Base-by-base conservation (phyloP, 2,113 vertebrate species). In the Hippoglossus stenolepis region DNA sequence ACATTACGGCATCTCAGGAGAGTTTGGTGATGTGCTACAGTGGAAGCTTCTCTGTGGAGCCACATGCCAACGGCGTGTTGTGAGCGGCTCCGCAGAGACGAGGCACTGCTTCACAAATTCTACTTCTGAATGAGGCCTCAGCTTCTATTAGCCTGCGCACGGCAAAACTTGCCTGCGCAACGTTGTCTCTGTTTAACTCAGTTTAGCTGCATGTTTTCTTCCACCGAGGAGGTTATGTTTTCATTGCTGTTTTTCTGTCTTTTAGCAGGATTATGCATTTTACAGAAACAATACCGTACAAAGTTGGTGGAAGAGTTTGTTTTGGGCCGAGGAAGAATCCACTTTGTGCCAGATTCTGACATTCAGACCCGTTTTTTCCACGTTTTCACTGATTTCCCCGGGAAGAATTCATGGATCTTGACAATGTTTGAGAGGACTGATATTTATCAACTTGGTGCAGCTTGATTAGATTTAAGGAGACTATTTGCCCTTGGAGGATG, bases 1-100 rank as follows among this genome's bases (percentile, higher is more conserved):
- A 65, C 62, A 59, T 45, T 57, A 47, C 61, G 66, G 35, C 70
- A 24, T 71, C 64, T 69, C 57, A 40, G 76, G 47, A 69, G 69
- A 21, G 51, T 7, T 57, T 56, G 35, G 54, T 57, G 61, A 78
- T 63, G 60, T 56, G 35, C 47, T 15, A 21, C 15, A 56, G 54
- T 57, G 28, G 28, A 71, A 26, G 35, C 18, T 58, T 47, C 28
- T 59, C 45, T 35, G 4, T 26, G 40, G 24, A 74, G n/a, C 47
- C 15, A 21, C 18, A 54, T 21, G 51, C 20, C 51, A 54, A 15
- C 8, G 14, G 20, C 20, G 9, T 21, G 51, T 54, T 15, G 51
- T 54, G 9, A 54, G 3, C 28, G 15, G 59, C 43, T 1, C 12
- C 4, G 13, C 56, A 24, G 51, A 20, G 51, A n/a, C 20, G n/a